Percentiles rank a stretch among this genome's conserved stretches.
phyloP scores from a whole-genome alignment of 2,113 vertebrate species.

The Lichenostomus cassidix region DNA sequence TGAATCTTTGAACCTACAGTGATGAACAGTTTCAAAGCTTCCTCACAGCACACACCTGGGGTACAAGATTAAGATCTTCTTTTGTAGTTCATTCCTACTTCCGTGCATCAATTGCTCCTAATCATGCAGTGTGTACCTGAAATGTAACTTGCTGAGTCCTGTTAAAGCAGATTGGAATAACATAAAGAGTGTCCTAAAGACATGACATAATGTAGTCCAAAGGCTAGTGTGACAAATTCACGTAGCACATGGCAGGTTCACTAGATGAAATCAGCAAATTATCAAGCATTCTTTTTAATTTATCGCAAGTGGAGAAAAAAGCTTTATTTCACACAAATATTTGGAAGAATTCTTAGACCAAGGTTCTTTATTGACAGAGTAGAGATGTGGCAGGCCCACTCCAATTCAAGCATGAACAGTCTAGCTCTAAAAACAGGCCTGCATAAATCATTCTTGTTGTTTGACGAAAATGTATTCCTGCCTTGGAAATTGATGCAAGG shows the following conservation, averaged over 20 bases:
- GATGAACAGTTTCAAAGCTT: constrained; percentile 13
- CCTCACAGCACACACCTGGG: neutral
- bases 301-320: rapidly evolving
- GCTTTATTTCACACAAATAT: neutral
- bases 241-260: neutral
- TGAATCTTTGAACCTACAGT: neutral
- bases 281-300: neutral
- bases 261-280: neutral
- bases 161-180: neutral
- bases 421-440: neutral
- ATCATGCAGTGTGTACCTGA: neutral
- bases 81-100: neutral
- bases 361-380: neutral
- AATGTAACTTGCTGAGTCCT: neutral
- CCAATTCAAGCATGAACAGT: neutral
- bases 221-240: neutral
- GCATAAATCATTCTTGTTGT: neutral
- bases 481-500: neutral
- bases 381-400: neutral
- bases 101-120: neutral
- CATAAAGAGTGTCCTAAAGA: neutral
- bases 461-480: neutral
- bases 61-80: neutral
- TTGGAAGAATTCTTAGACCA: neutral
- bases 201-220: neutral